Percentiles rank a stretch among this genome's conserved stretches.
Evolutionary conservation across 2,113 vertebrate genomes (phyloP).

Genomic region (Melierax canorus): DNA sequence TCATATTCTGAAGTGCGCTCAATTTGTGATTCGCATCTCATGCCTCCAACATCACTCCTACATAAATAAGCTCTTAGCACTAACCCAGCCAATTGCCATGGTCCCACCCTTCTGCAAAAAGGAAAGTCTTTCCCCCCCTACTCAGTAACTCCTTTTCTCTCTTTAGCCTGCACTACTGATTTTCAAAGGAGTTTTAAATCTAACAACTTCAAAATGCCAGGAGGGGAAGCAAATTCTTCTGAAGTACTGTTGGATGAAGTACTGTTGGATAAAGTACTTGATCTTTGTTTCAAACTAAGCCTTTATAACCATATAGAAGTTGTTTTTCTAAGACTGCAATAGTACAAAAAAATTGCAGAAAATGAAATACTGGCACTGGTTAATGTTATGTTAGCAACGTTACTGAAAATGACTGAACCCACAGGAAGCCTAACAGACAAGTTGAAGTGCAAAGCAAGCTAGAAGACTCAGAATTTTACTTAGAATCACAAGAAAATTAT

Average conservation of each 20-base stretch:
- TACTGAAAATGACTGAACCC: neutral
- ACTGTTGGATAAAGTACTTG: neutral
- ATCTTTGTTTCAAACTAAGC: neutral
- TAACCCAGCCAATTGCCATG: neutral
- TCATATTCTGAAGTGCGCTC: neutral
- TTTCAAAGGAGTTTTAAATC: neutral
- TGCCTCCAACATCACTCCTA: neutral
- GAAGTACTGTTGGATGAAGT: neutral
- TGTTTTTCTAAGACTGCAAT: neutral
- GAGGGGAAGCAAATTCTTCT: neutral
- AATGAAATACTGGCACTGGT: neutral
- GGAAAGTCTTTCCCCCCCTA: neutral
- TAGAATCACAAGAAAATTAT: neutral
- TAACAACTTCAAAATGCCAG: neutral
- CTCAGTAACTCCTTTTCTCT: neutral
- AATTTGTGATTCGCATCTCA: slow-evolving; percentile 12
- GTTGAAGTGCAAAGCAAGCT: neutral
- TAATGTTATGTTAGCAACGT: neutral
- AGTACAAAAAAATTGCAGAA: rapidly evolving
- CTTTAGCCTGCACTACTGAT: neutral
- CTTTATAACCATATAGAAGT: neutral
- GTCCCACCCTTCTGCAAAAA: neutral
- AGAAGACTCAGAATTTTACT: neutral
- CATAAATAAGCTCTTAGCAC: neutral
- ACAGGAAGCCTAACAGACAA: neutral